Evolutionary conservation across 2,113 vertebrate genomes (phyloP), one percentile per base, ranked within the genome.

Genomic region (Corvus hawaiiensis): DNA sequence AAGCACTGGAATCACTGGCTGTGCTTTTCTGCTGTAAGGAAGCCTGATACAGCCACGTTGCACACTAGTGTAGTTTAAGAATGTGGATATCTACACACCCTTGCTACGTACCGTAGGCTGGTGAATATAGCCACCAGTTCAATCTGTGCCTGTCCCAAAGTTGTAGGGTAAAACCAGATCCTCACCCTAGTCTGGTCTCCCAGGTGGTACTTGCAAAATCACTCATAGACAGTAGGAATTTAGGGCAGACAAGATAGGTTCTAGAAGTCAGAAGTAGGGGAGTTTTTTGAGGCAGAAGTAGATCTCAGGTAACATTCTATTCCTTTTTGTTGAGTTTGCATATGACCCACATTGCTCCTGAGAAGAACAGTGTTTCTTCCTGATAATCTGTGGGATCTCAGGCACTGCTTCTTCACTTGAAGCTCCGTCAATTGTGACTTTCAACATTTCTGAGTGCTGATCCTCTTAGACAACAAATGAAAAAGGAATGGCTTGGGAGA

Each of bases 81-180:
- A 61, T 1, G 0, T 10, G 64, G 19, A 23, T 51, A 67, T 9
- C 43, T 46, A 18, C 10, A 5, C 55, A 35, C 2, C 1, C 17
- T 64, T 43, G 19, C 20, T 81, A 13, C 0, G 0, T n/a, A 46
- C 24, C 4, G 1, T 20, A n/a, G 10, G 16, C 41, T n/a, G 17
- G 20, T 37, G 28, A 56, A 20, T 13, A 17, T 3, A 54, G 7
- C 23, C 7, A 5, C 41, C 23, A 66, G 10, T 35, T 92, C 32
- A 66, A 4, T 24, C 66, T 59, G 10, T 75, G 21, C 27, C 14
- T 86, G 16, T 48, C 35, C 79, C 55, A 49, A 32, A 78, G 22
- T 1, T 49, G 8, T 37, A 56, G 43, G 54, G 26, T 49, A 20
- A 35, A 84, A 77, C 9, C 19, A 69, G 16, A 61, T 56, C 33